These are phyloP conservation scores for Cepaea nemoralis DNA, from an alignment of 1,140 invertebrate species.

Conservation along the genomic window DNA sequence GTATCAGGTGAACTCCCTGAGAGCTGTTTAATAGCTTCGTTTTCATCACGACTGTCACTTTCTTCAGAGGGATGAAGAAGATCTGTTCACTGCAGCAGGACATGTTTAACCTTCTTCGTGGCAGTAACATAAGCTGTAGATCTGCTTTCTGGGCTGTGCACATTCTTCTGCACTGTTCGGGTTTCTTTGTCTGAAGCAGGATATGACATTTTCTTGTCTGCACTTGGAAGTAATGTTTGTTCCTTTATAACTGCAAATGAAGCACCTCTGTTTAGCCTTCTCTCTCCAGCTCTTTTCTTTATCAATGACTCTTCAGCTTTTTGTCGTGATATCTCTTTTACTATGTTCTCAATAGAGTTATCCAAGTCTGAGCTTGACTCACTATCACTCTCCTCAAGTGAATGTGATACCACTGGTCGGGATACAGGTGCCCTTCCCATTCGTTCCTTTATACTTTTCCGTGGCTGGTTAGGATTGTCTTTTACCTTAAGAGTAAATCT, in stretches of 20 bases:
- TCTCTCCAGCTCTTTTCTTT: constrained; percentile 25
- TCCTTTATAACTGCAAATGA: too few relatives aligned
- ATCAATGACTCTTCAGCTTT: constrained; percentile 35
- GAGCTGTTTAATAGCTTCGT: background rate
- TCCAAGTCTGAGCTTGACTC: constrained; percentile 28
- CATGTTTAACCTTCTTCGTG: too few relatives aligned
- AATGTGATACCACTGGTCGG: background rate
- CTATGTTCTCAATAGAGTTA: constrained; percentile 34
- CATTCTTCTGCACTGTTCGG: too few relatives aligned
- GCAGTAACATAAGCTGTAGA: too few relatives aligned
- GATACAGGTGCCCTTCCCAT: background rate
- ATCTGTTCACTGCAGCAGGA: too few relatives aligned
- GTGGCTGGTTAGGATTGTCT: background rate
- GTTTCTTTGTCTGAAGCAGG: too few relatives aligned
- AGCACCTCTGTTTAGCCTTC: background rate
- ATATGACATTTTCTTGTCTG: too few relatives aligned
- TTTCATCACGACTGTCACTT: background rate
- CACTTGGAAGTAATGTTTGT: background rate
- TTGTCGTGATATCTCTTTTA: constrained; percentile 37
- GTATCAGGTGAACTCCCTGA: too few relatives aligned
- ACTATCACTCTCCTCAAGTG: background rate
- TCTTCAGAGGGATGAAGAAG: too few relatives aligned
- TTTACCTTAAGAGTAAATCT: background rate
- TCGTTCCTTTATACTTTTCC: constrained; percentile 15
- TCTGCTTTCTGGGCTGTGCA: too few relatives aligned